Percentiles rank a stretch among this genome's conserved stretches.
Evolutionary conservation across 2,888 invertebrate species (phyloP).

Genomic region (Protophormia terraenovae): DNA sequence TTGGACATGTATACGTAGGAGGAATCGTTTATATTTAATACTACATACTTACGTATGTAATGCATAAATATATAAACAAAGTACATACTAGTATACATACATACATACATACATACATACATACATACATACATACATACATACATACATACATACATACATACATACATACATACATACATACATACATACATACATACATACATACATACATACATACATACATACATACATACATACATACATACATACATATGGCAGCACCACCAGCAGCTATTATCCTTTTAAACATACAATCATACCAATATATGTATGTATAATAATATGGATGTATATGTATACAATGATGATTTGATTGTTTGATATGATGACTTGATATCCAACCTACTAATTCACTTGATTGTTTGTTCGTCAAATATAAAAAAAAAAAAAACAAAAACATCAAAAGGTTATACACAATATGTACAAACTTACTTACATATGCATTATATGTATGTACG

Average conservation of each 20-base stretch:
- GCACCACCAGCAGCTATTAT: neutral
- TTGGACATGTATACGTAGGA: slow-evolving; percentile 14
- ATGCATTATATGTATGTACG: neutral
- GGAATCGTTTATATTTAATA: neutral
- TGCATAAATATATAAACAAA: too few relatives aligned
- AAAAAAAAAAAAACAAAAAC: neutral
- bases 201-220: neutral
- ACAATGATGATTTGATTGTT: neutral
- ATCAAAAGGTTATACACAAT: neutral
- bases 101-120: neutral
- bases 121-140: neutral
- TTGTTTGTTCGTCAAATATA: neutral
- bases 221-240: neutral
- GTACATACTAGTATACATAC: neutral
- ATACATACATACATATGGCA: neutral
- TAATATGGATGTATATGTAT: neutral
- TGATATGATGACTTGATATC: slow-evolving; percentile 11
- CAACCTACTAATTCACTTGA: neutral
- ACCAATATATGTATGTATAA: neutral
- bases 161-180: neutral
- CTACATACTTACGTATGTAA: too few relatives aligned
- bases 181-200: neutral
- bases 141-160: neutral
- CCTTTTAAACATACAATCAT: neutral
- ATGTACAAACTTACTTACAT: too few relatives aligned